Base-by-base conservation (phyloP, 2,888 invertebrate genomes). In the Automeris io region DNA sequence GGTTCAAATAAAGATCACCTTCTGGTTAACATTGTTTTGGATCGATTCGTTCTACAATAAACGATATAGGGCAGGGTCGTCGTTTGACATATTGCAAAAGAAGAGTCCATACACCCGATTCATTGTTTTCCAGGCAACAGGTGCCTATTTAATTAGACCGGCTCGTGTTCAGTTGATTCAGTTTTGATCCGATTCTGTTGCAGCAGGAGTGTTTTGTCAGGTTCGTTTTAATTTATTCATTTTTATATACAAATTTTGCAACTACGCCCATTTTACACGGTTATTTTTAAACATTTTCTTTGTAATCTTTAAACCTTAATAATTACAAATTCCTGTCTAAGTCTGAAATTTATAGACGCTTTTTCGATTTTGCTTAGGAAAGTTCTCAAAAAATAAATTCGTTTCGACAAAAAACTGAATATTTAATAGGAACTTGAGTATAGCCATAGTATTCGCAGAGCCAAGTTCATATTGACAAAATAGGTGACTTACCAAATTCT, bases 1-100 rank as follows among this genome's bases (percentile, higher is more conserved):
- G 12, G 23, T 37, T 23, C 13, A 11, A 29, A 26, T 35, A 18
- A 37, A 43, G 32, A 32, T 9, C 38, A 42, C 33, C 33, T 38
- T 37, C 41, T 37, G 38, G 45, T 43, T 43, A 21, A 50, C 56
- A 57, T 45, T 46, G 56, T 51, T 23, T 46, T 38, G n/a, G n/a
- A n/a, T 47, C 40, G 40, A 48, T 35, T 41, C 42, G 42, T 42
- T 46, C 53, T 52, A 51, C 48, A 29, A n/a, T n/a, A n/a, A n/a
- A n/a, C n/a, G n/a, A n/a, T 16, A 13, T 8, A 22, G 44, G 54
- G 41, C 50, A 54, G 40, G 53, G 50, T 39, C 47, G 22, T 36
- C 31, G 16, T 43, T 57, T 61, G 68, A 69, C 68, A 47, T 42
- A 56, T 72, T 70, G 64, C 62, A 69, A 61, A 69, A 71, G 51